Evolutionary conservation across 2,797 vertebrate species (phyloP).

Genomic region (Hipposideros larvatus): DNA sequence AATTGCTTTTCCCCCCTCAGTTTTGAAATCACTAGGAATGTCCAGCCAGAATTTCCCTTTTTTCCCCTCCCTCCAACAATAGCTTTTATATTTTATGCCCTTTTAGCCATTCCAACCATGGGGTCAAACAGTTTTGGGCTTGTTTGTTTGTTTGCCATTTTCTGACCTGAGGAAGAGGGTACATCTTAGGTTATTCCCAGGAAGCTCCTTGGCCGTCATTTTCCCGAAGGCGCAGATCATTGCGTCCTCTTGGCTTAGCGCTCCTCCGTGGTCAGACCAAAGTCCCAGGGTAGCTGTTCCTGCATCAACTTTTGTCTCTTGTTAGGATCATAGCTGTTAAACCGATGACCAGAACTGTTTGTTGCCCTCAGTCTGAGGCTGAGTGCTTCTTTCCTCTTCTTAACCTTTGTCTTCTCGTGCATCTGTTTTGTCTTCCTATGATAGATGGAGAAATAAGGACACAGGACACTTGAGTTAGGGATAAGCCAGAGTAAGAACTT

Average conservation of each 20-base stretch:
- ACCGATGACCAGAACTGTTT: not conserved
- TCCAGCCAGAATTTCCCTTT: not conserved
- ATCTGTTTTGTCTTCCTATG: constrained; percentile 76
- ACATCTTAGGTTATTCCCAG: not conserved
- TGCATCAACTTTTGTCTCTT: not conserved
- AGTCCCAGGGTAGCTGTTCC: not conserved
- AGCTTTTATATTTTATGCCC: not conserved
- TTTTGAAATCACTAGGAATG: not conserved
- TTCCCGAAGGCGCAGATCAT: not conserved
- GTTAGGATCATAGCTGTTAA: not conserved
- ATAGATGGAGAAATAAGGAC: constrained; percentile 53
- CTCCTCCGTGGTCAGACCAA: not conserved
- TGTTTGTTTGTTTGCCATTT: not conserved
- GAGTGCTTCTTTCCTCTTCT: not conserved
- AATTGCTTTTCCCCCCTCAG: not conserved
- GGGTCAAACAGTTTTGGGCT: not conserved
- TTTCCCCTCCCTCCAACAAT: not conserved
- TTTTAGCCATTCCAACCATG: not conserved
- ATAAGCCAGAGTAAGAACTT: constrained; percentile 81
- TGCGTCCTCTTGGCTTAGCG: not conserved
- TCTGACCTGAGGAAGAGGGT: not conserved
- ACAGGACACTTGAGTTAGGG: constrained; percentile 67
- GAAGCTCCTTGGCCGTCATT: not conserved
- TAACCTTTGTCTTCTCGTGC: constrained; percentile 24
- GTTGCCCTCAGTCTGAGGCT: not conserved